phyloP scores from a whole-genome alignment of 1,140 invertebrate genomes.

The Drosophila eugracilis region DNA sequence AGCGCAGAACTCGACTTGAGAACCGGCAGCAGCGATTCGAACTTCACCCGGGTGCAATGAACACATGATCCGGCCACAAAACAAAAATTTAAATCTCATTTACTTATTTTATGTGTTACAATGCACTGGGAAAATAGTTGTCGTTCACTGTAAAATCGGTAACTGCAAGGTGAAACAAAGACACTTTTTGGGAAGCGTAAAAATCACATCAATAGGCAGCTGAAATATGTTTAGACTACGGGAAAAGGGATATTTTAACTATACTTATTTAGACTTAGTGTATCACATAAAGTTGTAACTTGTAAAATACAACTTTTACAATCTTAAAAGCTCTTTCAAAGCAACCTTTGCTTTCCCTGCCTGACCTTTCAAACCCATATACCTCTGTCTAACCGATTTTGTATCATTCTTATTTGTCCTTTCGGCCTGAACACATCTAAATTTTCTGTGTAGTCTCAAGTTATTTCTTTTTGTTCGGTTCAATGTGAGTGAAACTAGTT shows the following conservation, averaged over 20 bases:
- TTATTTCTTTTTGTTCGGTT: constrained; percentile 26
- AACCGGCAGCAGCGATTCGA: constrained; percentile 41
- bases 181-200: too few relatives aligned
- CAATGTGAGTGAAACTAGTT: constrained; percentile 4
- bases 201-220: background rate
- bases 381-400: background rate
- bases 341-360: background rate
- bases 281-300: too few relatives aligned
- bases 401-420: constrained; percentile 3
- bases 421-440: constrained; percentile 19
- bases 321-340: background rate
- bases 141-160: background rate
- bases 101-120: constrained; percentile 18
- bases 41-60: constrained; percentile 65
- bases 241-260: too few relatives aligned
- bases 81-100: constrained; percentile 69
- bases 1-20: constrained; percentile 66
- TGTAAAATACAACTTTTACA: background rate
- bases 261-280: too few relatives aligned
- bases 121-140: constrained; percentile 47
- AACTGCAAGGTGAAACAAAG: too few relatives aligned
- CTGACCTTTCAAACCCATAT: constrained; percentile 22
- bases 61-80: constrained; percentile 67
- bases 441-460: constrained; percentile 26
- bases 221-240: too few relatives aligned